These are phyloP conservation scores for Liposcelis brunnea DNA, from an alignment of 2,888 invertebrate genomes.

Conservation along the genomic window DNA sequence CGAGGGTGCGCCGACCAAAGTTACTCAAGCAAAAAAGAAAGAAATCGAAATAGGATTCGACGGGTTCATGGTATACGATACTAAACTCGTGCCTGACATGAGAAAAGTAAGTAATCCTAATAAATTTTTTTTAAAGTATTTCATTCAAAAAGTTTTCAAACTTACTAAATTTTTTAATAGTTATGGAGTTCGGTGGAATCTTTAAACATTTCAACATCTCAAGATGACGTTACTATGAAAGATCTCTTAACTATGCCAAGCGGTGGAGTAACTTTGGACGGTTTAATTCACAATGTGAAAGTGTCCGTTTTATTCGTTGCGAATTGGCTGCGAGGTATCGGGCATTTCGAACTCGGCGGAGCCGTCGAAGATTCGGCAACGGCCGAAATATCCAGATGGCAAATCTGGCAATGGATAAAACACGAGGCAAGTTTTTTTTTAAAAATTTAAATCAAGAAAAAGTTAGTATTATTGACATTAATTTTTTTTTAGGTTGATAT, in stretches of 20 bases:
- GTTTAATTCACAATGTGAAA: conserved; percentile 43
- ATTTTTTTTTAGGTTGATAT: too few species aligned
- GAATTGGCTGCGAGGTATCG: conserved; percentile 47
- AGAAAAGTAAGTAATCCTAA: conserved; percentile 29
- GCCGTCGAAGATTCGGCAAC: conserved; percentile 57
- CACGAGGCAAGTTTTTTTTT: too few species aligned
- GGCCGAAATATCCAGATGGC: conserved; percentile 53
- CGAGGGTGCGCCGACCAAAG: conserved; percentile 26
- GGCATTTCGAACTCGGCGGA: conserved; percentile 45
- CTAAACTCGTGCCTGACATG: conserved; percentile 37
- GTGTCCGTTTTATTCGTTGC: conserved; percentile 48
- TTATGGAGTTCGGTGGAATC: too few species aligned
- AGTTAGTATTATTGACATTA: too few species aligned
- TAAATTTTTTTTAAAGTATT: too few species aligned
- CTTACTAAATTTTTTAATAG: too few species aligned
- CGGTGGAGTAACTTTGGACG: conserved; percentile 43
- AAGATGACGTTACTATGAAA: too few species aligned
- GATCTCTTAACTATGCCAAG: conserved; percentile 35
- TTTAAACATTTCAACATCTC: too few species aligned
- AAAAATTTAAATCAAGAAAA: conserved; percentile 16
- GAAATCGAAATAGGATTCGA: conserved; percentile 44
- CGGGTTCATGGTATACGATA: conserved; percentile 53
- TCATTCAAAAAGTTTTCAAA: too few species aligned
- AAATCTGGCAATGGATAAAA: conserved; percentile 57
- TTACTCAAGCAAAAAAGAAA: conserved; percentile 32